These are phyloP conservation scores for Synanthedon formicaeformis DNA, from an alignment of 2,888 invertebrate genomes.

Conservation along the genomic window DNA sequence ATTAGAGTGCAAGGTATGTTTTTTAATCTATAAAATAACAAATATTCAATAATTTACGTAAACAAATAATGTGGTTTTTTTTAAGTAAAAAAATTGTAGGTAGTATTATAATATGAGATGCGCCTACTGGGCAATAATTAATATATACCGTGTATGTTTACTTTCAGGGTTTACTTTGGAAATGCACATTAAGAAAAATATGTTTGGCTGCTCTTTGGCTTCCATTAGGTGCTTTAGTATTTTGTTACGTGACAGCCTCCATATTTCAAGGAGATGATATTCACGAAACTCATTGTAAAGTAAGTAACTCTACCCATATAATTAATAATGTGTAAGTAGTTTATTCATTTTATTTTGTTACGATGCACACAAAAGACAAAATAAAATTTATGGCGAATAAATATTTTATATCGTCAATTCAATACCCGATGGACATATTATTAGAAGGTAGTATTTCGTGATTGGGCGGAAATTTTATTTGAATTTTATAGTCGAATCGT, in stretches of 20 bases:
- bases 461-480: too few relatives aligned
- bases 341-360: not conserved
- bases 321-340: not conserved
- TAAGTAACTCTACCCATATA: conserved; percentile 58
- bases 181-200: conserved; percentile 82
- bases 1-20: conserved; percentile 50
- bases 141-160: not conserved
- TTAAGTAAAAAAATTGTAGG: not conserved
- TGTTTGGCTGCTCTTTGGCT: conserved; percentile 87
- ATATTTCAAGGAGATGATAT: conserved; percentile 94
- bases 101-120: not conserved
- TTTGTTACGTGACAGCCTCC: conserved; percentile 90
- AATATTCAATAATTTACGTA: not conserved
- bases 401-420: not conserved
- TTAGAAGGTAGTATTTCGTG: too few relatives aligned
- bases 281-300: conserved; percentile 94
- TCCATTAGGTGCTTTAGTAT: conserved; percentile 85
- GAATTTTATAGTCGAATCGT: too few relatives aligned
- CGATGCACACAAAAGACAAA: too few relatives aligned
- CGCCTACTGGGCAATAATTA: not conserved
- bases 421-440: too few relatives aligned
- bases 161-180: conserved; percentile 73
- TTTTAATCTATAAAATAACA: not conserved
- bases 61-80: not conserved
- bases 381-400: too few relatives aligned